phyloP scores from a whole-genome alignment of 2,113 vertebrate genomes.

The Porphyrio hochstetteri region DNA sequence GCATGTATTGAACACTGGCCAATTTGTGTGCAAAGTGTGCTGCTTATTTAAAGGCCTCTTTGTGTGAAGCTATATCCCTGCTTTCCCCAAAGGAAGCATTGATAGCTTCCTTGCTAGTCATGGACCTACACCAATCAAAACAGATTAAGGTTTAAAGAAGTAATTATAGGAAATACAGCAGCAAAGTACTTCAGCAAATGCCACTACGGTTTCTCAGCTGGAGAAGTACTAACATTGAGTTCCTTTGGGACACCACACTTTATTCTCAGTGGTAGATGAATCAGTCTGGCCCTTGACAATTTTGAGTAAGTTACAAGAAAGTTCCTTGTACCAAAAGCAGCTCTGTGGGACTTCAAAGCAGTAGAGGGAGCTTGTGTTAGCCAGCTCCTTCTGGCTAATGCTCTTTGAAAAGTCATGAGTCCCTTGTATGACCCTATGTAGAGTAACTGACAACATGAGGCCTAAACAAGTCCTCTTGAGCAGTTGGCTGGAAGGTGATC shows the following conservation, averaged over 20 bases:
- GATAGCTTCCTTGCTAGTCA: constrained; percentile 25
- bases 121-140: constrained; percentile 29
- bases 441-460: rapidly evolving
- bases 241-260: background rate
- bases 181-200: constrained; percentile 25
- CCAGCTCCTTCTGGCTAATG: background rate
- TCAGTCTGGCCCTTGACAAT: background rate
- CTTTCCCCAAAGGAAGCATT: background rate
- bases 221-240: background rate
- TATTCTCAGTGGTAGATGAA: background rate
- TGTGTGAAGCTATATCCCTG: background rate
- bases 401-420: background rate
- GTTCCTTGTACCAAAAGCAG: background rate
- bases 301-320: background rate
- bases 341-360: background rate
- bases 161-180: background rate
- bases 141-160: background rate
- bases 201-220: background rate
- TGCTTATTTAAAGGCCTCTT: background rate
- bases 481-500: background rate
- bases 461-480: background rate
- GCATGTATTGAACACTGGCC: background rate
- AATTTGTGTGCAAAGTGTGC: background rate
- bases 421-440: background rate
- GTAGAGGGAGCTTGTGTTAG: background rate